Conservation (phyloP, 2,797 vertebrate genomes). For the Ataeniobius toweri region DNA sequence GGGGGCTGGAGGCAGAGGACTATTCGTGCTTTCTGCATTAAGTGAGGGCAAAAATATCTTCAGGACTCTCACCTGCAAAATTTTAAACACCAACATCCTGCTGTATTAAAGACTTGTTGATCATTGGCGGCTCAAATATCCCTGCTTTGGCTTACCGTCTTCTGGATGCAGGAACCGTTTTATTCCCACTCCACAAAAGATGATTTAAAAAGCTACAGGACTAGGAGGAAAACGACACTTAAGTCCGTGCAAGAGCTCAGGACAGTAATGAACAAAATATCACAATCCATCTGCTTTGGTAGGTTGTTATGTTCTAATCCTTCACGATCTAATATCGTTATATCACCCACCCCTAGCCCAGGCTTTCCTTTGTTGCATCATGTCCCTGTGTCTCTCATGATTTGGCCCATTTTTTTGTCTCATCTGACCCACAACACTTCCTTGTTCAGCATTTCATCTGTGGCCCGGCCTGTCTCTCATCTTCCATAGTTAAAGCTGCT, state of each 20-base stretch:
- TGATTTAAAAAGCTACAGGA: too few species aligned
- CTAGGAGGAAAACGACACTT: not conserved
- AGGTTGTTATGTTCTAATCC: not conserved
- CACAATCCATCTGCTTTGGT: not conserved
- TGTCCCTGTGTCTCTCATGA: conserved; percentile 40
- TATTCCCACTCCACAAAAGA: too few species aligned
- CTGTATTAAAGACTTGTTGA: not conserved
- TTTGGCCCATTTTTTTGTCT: conserved; percentile 50
- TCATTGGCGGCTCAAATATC: not conserved
- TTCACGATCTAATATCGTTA: not conserved
- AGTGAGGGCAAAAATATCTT: not conserved
- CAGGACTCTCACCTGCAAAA: not conserved
- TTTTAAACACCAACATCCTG: not conserved
- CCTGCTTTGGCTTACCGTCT: not conserved
- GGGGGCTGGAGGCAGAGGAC: not conserved
- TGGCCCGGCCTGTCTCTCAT: conserved; percentile 56
- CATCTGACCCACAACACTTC: conserved; percentile 78
- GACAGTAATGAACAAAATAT: not conserved
- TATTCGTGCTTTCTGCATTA: not conserved
- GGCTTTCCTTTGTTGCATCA: conserved; percentile 52
- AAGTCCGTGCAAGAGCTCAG: too few species aligned
- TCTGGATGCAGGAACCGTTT: too few species aligned
- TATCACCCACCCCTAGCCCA: conserved; percentile 11
- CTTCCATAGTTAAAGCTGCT: conserved; percentile 72
- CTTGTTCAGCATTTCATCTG: conserved; percentile 65